Conservation (phyloP, 2,888 invertebrate genomes). For the Xiphydria camelus region DNA sequence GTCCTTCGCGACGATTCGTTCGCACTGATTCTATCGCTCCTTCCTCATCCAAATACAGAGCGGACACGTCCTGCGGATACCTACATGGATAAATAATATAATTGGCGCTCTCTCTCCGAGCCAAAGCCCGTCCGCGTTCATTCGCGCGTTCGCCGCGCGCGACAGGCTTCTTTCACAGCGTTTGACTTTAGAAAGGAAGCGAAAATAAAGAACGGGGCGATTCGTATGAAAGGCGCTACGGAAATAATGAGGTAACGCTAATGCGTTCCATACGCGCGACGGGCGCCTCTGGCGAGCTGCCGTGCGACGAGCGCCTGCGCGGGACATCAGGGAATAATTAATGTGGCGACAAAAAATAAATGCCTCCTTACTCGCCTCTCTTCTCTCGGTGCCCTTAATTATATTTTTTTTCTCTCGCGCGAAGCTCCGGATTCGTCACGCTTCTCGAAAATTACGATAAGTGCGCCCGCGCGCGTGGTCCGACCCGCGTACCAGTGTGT, state of each 20-base stretch:
- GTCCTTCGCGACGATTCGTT: constrained; percentile 9
- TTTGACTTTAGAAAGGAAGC: constrained; percentile 15
- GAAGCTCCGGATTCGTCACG: not conserved
- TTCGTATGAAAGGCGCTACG: constrained; percentile 7
- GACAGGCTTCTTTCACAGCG: constrained; percentile 28
- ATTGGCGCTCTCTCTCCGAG: constrained; percentile 18
- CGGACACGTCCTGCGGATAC: constrained; percentile 16
- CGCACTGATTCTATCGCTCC: constrained; percentile 6
- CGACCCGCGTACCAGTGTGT: no score
- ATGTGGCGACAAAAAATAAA: constrained; percentile 10
- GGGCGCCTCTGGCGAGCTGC: constrained; percentile 1
- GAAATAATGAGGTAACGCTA: constrained; percentile 16
- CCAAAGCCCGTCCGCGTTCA: constrained; percentile 15
- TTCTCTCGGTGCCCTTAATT: constrained; percentile 6
- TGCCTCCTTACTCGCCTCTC: constrained; percentile 5
- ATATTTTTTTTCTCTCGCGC: constrained; percentile 3
- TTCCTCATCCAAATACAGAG: not conserved
- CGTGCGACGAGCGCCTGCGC: not conserved
- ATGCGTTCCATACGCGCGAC: constrained; percentile 8
- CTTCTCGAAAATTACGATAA: no score
- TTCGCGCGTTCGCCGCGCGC: constrained; percentile 14
- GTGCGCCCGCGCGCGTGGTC: no score
- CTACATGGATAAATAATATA: constrained; percentile 22
- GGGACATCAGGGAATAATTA: constrained; percentile 13
- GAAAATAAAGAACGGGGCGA: constrained; percentile 6